Evolutionary conservation across 2,888 invertebrate genomes (phyloP).

Genomic region (Sesia apiformis): DNA sequence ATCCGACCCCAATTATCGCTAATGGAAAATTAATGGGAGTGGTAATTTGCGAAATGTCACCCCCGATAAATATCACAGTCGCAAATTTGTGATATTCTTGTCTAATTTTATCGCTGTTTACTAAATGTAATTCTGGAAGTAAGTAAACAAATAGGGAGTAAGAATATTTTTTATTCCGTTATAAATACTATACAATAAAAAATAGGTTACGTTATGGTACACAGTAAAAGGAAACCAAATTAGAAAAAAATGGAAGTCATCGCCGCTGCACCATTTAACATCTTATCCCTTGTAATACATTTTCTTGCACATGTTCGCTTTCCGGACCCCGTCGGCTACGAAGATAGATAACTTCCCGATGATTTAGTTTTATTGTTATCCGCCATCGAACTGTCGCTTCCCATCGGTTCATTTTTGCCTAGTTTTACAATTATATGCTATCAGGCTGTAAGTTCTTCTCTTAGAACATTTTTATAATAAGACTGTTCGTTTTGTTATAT

Average conservation of each 20-base stretch:
- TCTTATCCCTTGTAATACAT: constrained; percentile 53
- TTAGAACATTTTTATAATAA: too few species aligned
- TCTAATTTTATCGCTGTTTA: constrained; percentile 27
- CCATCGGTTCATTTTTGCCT: not conserved
- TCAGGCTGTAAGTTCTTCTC: too few species aligned
- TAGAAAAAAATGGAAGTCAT: constrained; percentile 36
- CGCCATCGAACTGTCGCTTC: constrained; percentile 52
- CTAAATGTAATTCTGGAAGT: constrained; percentile 12
- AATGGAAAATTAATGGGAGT: constrained; percentile 69
- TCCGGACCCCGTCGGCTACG: constrained; percentile 41
- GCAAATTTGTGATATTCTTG: constrained; percentile 39
- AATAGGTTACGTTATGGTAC: not conserved
- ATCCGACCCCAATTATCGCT: constrained; percentile 43
- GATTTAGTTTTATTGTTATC: constrained; percentile 73
- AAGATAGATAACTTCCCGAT: constrained; percentile 72
- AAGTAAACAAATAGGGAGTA: too few species aligned
- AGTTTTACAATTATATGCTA: too few species aligned
- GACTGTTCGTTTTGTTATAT: too few species aligned
- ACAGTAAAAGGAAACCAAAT: constrained; percentile 16
- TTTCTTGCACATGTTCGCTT: constrained; percentile 50
- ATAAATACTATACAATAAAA: too few species aligned
- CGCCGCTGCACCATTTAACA: constrained; percentile 54
- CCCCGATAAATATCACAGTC: constrained; percentile 52
- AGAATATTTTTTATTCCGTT: too few species aligned
- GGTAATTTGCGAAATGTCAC: constrained; percentile 68